These are phyloP conservation scores for Danaus melanippus DNA, from an alignment of 1,140 invertebrate genomes.

Conservation along the genomic window DNA sequence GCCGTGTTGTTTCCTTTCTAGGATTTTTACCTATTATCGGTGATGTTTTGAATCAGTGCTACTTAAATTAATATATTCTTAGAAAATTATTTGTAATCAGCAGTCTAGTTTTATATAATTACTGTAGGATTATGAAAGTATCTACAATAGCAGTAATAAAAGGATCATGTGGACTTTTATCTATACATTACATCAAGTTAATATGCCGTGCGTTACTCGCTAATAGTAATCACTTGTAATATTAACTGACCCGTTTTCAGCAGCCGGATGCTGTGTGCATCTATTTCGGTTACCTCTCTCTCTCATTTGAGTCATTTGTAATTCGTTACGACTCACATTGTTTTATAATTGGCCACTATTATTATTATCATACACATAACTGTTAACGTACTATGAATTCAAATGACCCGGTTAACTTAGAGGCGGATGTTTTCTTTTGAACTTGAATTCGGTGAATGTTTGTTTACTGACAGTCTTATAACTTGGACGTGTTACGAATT, in stretches of 20 bases:
- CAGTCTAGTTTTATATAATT: too few species aligned
- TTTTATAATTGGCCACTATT: conserved; percentile 23
- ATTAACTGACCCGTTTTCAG: conserved; percentile 52
- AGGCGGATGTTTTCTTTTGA: conserved; percentile 9
- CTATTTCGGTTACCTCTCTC: conserved; percentile 39
- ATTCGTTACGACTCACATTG: conserved; percentile 21
- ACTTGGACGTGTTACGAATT: neutral
- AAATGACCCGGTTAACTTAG: conserved; percentile 7
- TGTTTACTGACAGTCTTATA: neutral
- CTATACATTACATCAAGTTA: too few species aligned
- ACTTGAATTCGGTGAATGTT: conserved; percentile 7
- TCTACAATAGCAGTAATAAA: too few species aligned
- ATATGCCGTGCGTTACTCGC: too few species aligned
- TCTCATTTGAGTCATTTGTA: conserved; percentile 34
- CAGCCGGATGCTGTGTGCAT: conserved; percentile 36
- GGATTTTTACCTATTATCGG: conserved; percentile 15
- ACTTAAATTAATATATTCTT: too few species aligned
- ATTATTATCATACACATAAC: conserved; percentile 16
- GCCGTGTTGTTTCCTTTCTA: conserved; percentile 42
- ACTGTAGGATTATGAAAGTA: too few species aligned
- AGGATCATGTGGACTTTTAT: too few species aligned
- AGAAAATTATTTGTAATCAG: too few species aligned
- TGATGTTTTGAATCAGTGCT: conserved; percentile 1
- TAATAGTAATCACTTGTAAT: conserved; percentile 25
- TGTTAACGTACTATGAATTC: conserved; percentile 10